These are phyloP conservation scores for Aquatica leii DNA, from an alignment of 2,888 invertebrate species.

Conservation along the genomic window DNA sequence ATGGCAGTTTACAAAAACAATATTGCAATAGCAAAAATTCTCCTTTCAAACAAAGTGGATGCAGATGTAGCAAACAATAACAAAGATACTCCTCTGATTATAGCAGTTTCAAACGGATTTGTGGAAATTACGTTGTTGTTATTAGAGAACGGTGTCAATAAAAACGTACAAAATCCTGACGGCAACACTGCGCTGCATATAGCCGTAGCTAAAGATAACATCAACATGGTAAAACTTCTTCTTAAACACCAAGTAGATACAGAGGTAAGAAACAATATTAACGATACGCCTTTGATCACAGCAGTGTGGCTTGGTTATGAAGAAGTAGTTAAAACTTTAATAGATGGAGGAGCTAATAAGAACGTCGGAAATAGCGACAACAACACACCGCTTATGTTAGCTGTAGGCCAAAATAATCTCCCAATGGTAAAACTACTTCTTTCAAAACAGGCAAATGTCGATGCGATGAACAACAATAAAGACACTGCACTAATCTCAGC, in stretches of 20 bases:
- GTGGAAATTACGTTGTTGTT: neutral
- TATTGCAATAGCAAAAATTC: neutral
- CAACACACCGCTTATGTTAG: neutral
- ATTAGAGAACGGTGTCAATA: neutral
- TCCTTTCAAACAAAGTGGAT: neutral
- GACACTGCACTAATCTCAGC: neutral
- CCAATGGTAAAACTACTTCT: slow-evolving; percentile 3
- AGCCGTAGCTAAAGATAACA: neutral
- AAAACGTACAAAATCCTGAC: neutral
- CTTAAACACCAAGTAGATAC: neutral
- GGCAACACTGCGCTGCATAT: neutral
- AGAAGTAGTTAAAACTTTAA: neutral
- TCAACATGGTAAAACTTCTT: neutral
- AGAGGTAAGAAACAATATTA: neutral
- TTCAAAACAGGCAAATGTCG: too few species aligned
- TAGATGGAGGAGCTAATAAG: neutral
- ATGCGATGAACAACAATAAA: neutral
- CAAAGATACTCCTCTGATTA: neutral
- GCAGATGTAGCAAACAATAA: neutral
- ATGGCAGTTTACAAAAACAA: neutral
- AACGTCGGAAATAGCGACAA: neutral
- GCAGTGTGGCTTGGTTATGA: neutral
- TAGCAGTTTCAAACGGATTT: neutral
- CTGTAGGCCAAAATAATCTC: neutral
- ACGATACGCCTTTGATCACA: neutral